Conservation (phyloP, 2,888 invertebrate species). For the Ormyrus rosae region DNA sequence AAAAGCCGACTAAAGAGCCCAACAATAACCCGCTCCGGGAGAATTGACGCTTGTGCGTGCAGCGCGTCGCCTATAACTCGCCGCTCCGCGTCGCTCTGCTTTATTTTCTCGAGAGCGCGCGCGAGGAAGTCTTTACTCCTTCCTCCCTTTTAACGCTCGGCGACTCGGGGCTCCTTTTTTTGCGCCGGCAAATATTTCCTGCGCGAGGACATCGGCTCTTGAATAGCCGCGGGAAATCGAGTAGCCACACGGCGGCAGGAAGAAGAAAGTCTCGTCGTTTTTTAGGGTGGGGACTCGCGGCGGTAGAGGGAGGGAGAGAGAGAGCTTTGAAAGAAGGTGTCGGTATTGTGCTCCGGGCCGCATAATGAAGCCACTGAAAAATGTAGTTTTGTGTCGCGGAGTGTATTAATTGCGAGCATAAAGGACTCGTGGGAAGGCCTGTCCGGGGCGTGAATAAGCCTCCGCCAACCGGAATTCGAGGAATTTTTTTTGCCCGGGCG, state of each 20-base stretch:
- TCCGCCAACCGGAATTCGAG: no score
- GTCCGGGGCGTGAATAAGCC: no score
- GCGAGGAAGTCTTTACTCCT: not conserved
- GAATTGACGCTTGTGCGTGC: conserved; percentile 31
- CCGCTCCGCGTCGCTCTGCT: not conserved
- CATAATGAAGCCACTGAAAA: no score
- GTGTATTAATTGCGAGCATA: no score
- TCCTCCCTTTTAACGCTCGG: not conserved
- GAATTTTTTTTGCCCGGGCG: no score
- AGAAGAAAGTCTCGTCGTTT: no score
- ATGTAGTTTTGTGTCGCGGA: no score
- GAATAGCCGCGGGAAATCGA: conserved; percentile 28
- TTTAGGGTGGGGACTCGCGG: no score
- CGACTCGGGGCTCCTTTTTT: not conserved
- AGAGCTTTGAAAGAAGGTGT: no score
- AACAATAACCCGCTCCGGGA: conserved; percentile 26
- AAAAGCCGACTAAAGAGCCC: not conserved
- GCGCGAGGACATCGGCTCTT: not conserved
- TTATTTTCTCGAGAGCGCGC: conserved; percentile 2
- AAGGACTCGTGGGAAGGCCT: no score
- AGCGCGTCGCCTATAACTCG: conserved; percentile 21
- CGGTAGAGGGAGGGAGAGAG: no score
- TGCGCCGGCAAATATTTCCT: conserved; percentile 42
- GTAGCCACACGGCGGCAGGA: not conserved
- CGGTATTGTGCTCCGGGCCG: no score